Evolutionary conservation across 2,888 invertebrate genomes (phyloP).

Genomic region (Cosmia pyralina): DNA sequence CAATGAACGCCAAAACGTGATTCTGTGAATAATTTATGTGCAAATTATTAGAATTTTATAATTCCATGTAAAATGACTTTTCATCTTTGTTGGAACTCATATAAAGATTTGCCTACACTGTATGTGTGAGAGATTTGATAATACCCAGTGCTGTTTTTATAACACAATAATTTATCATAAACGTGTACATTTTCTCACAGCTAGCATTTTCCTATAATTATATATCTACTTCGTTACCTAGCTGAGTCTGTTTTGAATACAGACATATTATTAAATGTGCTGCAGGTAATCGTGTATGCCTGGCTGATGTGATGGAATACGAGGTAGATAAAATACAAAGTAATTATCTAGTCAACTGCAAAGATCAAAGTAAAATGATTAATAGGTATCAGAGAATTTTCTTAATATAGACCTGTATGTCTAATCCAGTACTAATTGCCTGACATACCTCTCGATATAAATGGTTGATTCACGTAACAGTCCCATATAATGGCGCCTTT

Average conservation of each 20-base stretch:
- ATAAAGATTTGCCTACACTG: conserved; percentile 3
- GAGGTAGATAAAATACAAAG: conserved; percentile 26
- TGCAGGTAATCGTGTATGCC: conserved; percentile 24
- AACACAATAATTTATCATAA: conserved; percentile 30
- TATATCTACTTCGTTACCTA: conserved; percentile 23
- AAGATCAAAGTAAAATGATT: conserved; percentile 11
- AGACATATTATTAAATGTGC: conserved; percentile 33
- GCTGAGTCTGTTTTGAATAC: conserved; percentile 37
- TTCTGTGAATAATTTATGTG: background rate
- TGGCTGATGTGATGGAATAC: conserved; percentile 2
- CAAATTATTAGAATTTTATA: conserved; percentile 23
- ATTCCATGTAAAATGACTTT: background rate
- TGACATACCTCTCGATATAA: conserved; percentile 21
- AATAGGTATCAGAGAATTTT: background rate
- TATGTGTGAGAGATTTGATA: background rate
- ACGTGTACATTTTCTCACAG: conserved; percentile 54
- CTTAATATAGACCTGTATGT: conserved; percentile 13
- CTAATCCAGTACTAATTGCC: conserved; percentile 25
- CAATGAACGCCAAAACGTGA: conserved; percentile 23
- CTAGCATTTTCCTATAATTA: conserved; percentile 45
- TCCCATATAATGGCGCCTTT: conserved; percentile 17
- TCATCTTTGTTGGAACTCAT: background rate
- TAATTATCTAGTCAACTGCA: conserved; percentile 4
- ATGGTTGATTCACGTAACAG: conserved; percentile 28
- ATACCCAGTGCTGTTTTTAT: conserved; percentile 26